phyloP scores from a whole-genome alignment of 2,888 invertebrate genomes.

The Ametastegia equiseti region DNA sequence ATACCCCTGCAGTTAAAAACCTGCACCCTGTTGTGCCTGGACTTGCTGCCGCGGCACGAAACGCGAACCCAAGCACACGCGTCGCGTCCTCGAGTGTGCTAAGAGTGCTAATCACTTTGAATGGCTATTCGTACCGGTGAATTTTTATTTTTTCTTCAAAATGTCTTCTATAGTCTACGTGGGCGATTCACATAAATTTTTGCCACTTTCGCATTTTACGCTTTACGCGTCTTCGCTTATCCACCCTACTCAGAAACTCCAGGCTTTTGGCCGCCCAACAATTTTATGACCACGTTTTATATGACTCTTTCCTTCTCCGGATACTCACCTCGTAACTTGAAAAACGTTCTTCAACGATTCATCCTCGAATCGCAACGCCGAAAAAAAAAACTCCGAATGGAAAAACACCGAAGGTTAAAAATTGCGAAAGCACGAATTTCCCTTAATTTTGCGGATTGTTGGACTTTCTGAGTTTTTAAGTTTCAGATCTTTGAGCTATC shows the following conservation, averaged over 20 bases:
- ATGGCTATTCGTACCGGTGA: constrained; percentile 5
- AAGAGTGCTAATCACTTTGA: constrained; percentile 42
- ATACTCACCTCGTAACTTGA: too few relatives aligned
- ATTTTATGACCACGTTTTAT: background rate
- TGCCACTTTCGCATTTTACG: background rate
- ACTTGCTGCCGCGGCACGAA: background rate
- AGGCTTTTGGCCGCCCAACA: background rate
- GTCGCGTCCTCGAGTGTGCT: constrained; percentile 24
- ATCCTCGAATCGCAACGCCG: background rate
- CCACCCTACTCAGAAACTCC: too few relatives aligned
- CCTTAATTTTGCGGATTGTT: too few relatives aligned
- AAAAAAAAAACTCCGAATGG: background rate
- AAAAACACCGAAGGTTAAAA: too few relatives aligned
- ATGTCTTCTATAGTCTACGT: background rate
- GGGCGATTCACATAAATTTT: constrained; percentile 31
- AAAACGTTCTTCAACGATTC: too few relatives aligned
- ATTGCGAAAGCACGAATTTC: too few relatives aligned
- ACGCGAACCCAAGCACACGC: constrained; percentile 23
- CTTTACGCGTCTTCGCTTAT: too few relatives aligned
- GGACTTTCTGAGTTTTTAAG: too few relatives aligned
- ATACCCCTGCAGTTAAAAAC: constrained; percentile 42
- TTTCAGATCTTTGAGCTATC: too few relatives aligned
- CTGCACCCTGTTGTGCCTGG: constrained; percentile 27
- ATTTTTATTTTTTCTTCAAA: background rate
- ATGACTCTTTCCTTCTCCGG: too few relatives aligned